Conservation (phyloP, 1,140 invertebrate genomes). For the Bombus consobrinus region DNA sequence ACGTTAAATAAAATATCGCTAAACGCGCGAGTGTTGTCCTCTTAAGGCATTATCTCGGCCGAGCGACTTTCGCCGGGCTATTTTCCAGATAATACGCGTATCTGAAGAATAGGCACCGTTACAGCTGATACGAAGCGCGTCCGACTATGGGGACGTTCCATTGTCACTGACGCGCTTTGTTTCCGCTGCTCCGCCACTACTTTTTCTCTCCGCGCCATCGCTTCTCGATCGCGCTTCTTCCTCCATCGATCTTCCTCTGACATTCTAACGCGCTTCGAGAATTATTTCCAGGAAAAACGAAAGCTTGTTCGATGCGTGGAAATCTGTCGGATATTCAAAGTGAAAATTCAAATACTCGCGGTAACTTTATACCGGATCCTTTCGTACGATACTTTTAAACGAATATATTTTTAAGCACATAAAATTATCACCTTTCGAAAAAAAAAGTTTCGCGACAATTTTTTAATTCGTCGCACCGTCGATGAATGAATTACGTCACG, state of each 20-base stretch:
- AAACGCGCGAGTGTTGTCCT: neutral
- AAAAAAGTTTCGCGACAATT: accelerated
- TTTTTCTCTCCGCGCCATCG: neutral
- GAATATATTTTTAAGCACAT: too few relatives aligned
- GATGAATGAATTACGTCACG: too few relatives aligned
- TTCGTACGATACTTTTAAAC: too few relatives aligned
- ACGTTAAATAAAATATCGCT: neutral
- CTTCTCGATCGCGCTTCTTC: neutral
- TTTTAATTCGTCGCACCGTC: too few relatives aligned
- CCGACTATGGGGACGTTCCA: constrained; percentile 14
- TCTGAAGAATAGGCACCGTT: constrained; percentile 12
- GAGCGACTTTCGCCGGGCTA: neutral
- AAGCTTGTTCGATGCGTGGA: neutral
- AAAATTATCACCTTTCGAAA: too few relatives aligned
- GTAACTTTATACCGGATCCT: too few relatives aligned
- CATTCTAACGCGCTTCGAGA: neutral
- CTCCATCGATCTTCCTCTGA: neutral
- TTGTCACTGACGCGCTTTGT: constrained; percentile 26
- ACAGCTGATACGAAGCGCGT: neutral
- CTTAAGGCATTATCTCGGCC: neutral
- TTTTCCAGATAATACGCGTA: constrained; percentile 4
- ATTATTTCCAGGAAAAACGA: neutral
- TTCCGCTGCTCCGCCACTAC: neutral
- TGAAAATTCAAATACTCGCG: too few relatives aligned
- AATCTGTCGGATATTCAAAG: too few relatives aligned